Evolutionary conservation across 2,888 invertebrate species (phyloP), one percentile per base, ranked within the genome.

Genomic region (Chloromyia formosa): DNA sequence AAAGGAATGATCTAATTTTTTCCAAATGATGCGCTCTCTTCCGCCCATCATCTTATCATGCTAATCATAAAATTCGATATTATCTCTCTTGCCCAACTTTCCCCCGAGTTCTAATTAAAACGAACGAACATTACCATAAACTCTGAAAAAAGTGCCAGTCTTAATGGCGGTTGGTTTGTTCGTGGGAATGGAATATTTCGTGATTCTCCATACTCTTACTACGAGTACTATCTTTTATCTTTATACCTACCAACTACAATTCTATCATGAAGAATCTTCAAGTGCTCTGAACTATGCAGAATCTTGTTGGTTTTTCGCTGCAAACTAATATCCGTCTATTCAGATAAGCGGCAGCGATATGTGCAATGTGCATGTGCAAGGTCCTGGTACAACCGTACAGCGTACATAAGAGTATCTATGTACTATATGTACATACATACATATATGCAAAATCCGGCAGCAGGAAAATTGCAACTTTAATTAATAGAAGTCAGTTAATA

Each of bases 21-120:
- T n/a, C n/a, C n/a, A n/a, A n/a, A n/a, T n/a, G n/a, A n/a, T n/a
- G n/a, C n/a, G n/a, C n/a, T n/a, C n/a, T n/a, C 42, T 42, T 5
- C 42, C 42, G 7, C 42, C 42, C 7, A 42, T 12, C 42, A 12
- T 42, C 12, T 42, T n/a, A n/a, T n/a, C n/a, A n/a, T n/a, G 27
- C 35, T 16, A 0, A 18, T 66, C 42, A 66, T 66, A 49, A 66
- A 45, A 66, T 49, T 45, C 49, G 20, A 16, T 45, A 35, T 45
- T 45, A 66, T 66, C 66, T 49, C 66, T 20, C 23, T 60, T 12
- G 22, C 10, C 9, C 10, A 66, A 18, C 45, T 22, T 66, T 20
- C 60, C 66, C 27, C 27, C 66, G 22, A 12, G 20, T 49, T 66
- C 66, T 49, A 66, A 66, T 66, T 66, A 66, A 66, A 66, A 66